Evolutionary conservation across 2,888 invertebrate genomes (phyloP).

Genomic region (Automeris io): DNA sequence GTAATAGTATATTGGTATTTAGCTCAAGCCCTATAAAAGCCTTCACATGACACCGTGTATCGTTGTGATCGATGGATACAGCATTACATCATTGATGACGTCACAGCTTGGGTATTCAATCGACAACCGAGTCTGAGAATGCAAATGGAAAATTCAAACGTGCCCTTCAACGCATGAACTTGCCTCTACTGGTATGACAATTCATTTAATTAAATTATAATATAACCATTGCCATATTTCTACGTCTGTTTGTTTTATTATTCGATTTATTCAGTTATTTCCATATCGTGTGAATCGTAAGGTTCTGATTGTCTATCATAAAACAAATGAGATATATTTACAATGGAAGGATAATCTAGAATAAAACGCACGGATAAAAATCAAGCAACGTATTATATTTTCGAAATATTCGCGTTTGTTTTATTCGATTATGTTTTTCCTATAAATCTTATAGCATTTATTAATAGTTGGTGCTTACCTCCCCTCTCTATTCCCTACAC

Average conservation of each 20-base stretch:
- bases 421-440: too few relatives aligned
- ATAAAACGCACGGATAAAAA: too few relatives aligned
- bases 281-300: constrained; percentile 1
- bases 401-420: too few relatives aligned
- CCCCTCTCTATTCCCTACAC: too few relatives aligned
- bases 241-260: constrained; percentile 13
- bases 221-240: constrained; percentile 10
- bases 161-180: constrained; percentile 53
- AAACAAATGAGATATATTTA: too few relatives aligned
- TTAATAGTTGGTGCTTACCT: too few relatives aligned
- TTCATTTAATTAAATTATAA: constrained; percentile 22
- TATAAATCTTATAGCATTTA: too few relatives aligned
- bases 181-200: constrained; percentile 19
- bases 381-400: too few relatives aligned
- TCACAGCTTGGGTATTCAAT: constrained; percentile 47
- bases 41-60: constrained; percentile 19
- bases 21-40: constrained; percentile 10
- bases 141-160: constrained; percentile 50
- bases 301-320: constrained; percentile 3
- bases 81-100: constrained; percentile 67
- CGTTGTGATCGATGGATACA: constrained; percentile 30
- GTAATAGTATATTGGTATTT: background rate
- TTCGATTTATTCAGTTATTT: constrained; percentile 7
- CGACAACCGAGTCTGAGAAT: constrained; percentile 45
- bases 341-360: too few relatives aligned